Percentiles rank a stretch among this genome's conserved stretches.
These are phyloP conservation scores for Schizotus pectinicornis DNA, from an alignment of 2,888 invertebrate species.

Conservation along the genomic window DNA sequence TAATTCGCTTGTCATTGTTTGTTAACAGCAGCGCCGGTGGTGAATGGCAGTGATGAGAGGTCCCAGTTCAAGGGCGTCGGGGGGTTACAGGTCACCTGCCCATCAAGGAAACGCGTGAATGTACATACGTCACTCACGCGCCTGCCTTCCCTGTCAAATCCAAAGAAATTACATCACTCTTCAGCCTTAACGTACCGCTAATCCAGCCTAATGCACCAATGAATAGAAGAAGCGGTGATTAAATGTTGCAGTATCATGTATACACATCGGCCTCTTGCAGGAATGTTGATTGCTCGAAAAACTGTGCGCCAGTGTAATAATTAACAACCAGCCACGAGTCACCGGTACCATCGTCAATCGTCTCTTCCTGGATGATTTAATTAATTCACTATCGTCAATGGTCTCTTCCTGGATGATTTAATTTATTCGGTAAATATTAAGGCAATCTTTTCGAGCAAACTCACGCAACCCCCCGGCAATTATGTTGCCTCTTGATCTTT, in stretches of 20 bases:
- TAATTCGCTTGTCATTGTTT: conserved; percentile 32
- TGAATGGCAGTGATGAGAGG: conserved; percentile 34
- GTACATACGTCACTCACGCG: conserved; percentile 22
- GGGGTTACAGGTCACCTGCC: conserved; percentile 35
- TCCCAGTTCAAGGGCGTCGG: conserved; percentile 30
- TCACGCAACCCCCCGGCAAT: conserved; percentile 6
- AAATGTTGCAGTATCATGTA: conserved; percentile 28
- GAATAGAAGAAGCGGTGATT: conserved; percentile 18
- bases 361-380: not conserved
- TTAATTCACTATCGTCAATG: not conserved
- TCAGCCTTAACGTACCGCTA: conserved; percentile 6
- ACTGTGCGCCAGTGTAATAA: conserved; percentile 17
- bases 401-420: not conserved
- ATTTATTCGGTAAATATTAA: conserved; percentile 7
- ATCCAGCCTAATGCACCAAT: conserved; percentile 17
- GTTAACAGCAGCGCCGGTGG: conserved; percentile 27
- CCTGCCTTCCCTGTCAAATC: conserved; percentile 13
- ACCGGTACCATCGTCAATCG: conserved; percentile 1
- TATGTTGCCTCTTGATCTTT: conserved; percentile 18
- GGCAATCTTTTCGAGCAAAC: not conserved
- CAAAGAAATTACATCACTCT: conserved; percentile 22
- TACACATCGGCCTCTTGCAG: conserved; percentile 13
- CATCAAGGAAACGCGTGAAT: conserved; percentile 24
- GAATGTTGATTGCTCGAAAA: conserved; percentile 27
- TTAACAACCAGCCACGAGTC: conserved; percentile 20